phyloP scores from a whole-genome alignment of 2,888 invertebrate species.

The Ametastegia equiseti region DNA sequence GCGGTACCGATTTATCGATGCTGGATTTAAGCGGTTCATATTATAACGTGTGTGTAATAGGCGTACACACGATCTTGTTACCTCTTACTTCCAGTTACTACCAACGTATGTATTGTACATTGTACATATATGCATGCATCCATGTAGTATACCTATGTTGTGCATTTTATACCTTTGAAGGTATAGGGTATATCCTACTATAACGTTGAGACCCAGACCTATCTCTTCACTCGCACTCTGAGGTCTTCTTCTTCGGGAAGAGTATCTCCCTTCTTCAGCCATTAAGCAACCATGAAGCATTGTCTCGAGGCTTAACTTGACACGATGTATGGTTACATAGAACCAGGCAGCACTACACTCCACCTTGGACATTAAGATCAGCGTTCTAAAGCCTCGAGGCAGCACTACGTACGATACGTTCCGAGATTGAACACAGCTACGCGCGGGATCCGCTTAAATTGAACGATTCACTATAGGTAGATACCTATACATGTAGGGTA shows the following conservation, averaged over 20 bases:
- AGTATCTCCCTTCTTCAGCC: slow-evolving; percentile 4
- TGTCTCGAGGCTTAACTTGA: slow-evolving; percentile 7
- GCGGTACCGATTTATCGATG: slow-evolving; percentile 44
- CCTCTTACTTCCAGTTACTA: too few species aligned
- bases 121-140: not conserved
- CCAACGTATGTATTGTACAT: too few species aligned
- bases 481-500: not conserved
- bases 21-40: slow-evolving; percentile 24
- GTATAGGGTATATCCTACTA: too few species aligned
- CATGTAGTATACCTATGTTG: not conserved
- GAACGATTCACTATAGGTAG: not conserved
- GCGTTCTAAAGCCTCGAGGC: not conserved
- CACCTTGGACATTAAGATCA: slow-evolving; percentile 18
- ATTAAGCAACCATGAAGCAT: slow-evolving; percentile 20
- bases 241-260: slow-evolving; percentile 11
- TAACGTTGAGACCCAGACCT: too few species aligned
- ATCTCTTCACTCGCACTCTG: not conserved
- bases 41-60: slow-evolving; percentile 24
- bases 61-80: not conserved
- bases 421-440: not conserved
- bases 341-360: not conserved
- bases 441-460: slow-evolving; percentile 1
- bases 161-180: not conserved
- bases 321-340: not conserved
- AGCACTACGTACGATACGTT: not conserved